Conservation (phyloP, 1,140 invertebrate genomes). For the Belonocnema kinseyi region DNA sequence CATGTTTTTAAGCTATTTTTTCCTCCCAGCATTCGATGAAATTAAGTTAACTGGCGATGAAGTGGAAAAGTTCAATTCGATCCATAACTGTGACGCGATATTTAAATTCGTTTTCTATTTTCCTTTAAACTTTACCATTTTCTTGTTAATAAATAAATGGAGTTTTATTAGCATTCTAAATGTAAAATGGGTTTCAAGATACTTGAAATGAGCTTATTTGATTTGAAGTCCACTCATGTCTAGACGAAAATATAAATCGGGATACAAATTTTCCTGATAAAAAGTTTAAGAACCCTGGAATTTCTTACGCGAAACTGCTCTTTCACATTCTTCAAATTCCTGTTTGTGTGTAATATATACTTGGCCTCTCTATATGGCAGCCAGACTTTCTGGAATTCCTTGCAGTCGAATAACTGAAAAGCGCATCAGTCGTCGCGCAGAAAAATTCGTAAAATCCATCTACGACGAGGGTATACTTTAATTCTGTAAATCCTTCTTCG, state of each 20-base stretch:
- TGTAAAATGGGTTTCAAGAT: too few species aligned
- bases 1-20: too few species aligned
- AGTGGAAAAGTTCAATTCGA: too few species aligned
- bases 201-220: too few species aligned
- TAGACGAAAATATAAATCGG: not conserved
- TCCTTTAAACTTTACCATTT: too few species aligned
- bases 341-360: not conserved
- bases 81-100: too few species aligned
- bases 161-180: too few species aligned
- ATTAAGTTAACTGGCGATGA: too few species aligned
- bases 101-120: too few species aligned
- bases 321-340: not conserved
- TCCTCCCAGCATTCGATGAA: too few species aligned
- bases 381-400: not conserved
- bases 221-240: too few species aligned
- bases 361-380: not conserved
- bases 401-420: not conserved
- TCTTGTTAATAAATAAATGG: too few species aligned
- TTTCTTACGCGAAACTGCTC: not conserved
- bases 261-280: not conserved
- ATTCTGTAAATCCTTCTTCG: constrained; percentile 29
- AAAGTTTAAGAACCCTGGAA: not conserved
- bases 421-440: constrained; percentile 22
- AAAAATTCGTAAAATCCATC: constrained; percentile 25
- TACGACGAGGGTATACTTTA: constrained; percentile 9